Conservation (phyloP, 2,113 vertebrate genomes). For the Oryzias celebensis region DNA sequence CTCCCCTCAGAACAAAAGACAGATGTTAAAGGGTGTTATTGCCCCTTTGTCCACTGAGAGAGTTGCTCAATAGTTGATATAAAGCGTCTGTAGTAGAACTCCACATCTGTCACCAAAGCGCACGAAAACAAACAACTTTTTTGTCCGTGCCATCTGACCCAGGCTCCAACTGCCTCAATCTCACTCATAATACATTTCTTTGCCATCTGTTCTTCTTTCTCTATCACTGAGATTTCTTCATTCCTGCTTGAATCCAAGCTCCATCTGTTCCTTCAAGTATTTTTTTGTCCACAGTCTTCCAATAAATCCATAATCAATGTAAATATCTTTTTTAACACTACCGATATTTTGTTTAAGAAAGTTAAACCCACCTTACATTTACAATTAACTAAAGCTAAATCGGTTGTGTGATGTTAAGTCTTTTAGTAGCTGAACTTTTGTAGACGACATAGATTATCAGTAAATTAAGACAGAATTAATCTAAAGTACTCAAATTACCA, state of each 20-base stretch:
- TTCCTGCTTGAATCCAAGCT: background rate
- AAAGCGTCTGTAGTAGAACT: background rate
- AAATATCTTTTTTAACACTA: background rate
- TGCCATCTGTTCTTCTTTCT: background rate
- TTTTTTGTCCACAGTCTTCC: background rate
- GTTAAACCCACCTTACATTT: too few species aligned
- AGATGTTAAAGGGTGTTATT: background rate
- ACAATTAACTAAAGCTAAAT: too few species aligned
- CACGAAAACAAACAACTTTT: background rate
- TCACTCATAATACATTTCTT: conserved; percentile 9
- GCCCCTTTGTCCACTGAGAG: background rate
- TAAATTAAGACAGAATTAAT: too few species aligned
- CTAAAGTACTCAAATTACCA: too few species aligned
- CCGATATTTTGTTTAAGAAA: too few species aligned
- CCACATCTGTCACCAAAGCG: conserved; percentile 1
- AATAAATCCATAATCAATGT: background rate
- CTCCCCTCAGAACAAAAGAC: background rate
- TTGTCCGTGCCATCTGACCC: conserved; percentile 10
- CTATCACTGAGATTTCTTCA: background rate
- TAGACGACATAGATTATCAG: too few species aligned
- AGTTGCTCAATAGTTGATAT: background rate
- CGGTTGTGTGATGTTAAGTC: too few species aligned
- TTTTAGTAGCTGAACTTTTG: too few species aligned
- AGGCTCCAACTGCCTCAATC: conserved; percentile 1
- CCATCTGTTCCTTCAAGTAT: background rate